Evolutionary conservation across 2,888 invertebrate species (phyloP), one percentile per base, ranked within the genome.

Genomic region (Mayetiola destructor): DNA sequence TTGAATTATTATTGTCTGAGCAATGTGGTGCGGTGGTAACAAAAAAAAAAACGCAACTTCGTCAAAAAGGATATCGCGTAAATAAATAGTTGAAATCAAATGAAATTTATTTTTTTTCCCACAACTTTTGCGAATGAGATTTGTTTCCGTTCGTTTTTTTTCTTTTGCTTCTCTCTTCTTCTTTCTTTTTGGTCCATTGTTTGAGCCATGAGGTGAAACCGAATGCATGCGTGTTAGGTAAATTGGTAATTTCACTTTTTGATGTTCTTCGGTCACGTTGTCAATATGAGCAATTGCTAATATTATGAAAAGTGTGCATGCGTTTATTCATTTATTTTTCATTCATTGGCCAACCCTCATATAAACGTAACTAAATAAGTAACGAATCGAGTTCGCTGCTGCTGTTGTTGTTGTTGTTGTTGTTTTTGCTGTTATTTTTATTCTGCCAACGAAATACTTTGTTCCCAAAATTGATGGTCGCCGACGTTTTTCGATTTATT

Each of bases 81-180:
- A 48, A 48, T 42, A 42, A 42, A 42, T 42, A n/a, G 3, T 23
- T 6, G 48, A 4, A 39, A 39, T 39, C n/a, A 3, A 27, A 16
- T 27, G 48, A 48, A 48, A 48, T n/a, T 27, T 48, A 48, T 48
- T n/a, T n/a, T n/a, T n/a, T n/a, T n/a, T 48, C 48, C 48, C 48
- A 48, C 27, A 48, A 48, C n/a, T 39, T 18, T 18, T 10, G 16
- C 2, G 10, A 18, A 10, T 20, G 20, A n/a, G n/a, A 39, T 20
- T 39, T 18, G 18, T 6, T 18, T 20, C 4, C 20, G 39, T 39
- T 3, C n/a, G 36, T 36, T 12, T 12, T 36, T 12, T 12, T 3
- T 36, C 8, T 36, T 36, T n/a, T 12, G 5, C 8, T 39, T 18
- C 20, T 20, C 10, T 10, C 39, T 8, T 36, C 8, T 36, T n/a